phyloP scores from a whole-genome alignment of 2,797 vertebrate genomes.

The Argya squamiceps region DNA sequence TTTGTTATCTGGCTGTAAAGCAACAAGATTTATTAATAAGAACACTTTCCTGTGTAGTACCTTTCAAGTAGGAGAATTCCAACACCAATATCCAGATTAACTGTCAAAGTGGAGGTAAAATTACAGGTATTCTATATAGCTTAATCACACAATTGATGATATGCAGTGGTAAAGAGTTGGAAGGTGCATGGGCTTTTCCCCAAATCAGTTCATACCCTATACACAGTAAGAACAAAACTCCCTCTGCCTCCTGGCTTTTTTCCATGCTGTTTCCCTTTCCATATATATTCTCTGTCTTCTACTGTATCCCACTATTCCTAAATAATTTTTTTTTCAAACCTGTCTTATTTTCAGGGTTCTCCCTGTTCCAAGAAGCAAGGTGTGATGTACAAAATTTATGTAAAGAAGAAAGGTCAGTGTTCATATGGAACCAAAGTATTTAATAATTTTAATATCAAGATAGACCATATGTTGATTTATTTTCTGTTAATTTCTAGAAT shows the following conservation, averaged over 20 bases:
- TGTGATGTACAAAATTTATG: background rate
- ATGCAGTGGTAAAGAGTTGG: background rate
- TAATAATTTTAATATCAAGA: background rate
- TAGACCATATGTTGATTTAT: background rate
- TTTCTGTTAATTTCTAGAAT: background rate
- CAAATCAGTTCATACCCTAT: background rate
- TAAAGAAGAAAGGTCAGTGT: background rate
- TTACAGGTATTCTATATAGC: accelerated
- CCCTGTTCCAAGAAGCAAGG: background rate
- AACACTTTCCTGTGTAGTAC: background rate
- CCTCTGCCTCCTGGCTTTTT: background rate
- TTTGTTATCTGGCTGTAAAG: background rate
- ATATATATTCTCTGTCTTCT: background rate
- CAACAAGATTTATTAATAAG: background rate
- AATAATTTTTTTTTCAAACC: background rate
- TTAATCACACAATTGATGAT: background rate
- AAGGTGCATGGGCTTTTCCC: background rate
- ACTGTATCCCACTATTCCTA: background rate
- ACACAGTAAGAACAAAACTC: background rate
- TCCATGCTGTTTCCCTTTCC: background rate
- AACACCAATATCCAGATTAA: background rate
- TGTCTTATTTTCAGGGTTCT: background rate
- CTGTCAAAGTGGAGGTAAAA: background rate
- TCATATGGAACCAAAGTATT: background rate
- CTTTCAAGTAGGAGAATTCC: background rate